Conservation (phyloP, 1,140 invertebrate species). For the Pissodes strobi region DNA sequence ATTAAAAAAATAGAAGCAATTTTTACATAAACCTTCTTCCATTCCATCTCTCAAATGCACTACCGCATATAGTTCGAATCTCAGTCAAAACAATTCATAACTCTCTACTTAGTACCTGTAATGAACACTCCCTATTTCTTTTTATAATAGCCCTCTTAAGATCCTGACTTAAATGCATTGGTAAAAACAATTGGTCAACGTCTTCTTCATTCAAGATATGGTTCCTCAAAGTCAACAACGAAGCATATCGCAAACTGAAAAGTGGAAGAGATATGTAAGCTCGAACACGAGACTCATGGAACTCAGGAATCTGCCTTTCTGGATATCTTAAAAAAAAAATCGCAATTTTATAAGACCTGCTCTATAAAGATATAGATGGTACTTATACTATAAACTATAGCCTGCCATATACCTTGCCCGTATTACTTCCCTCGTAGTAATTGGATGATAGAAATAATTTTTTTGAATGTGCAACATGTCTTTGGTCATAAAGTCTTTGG, state of each 20-base stretch:
- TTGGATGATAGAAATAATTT: conserved; percentile 51
- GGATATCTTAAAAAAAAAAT: conserved; percentile 21
- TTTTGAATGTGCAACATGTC: conserved; percentile 59
- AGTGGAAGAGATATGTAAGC: conserved; percentile 47
- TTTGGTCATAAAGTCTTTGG: conserved; percentile 64
- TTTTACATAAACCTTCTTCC: no score
- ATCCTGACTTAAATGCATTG: conserved; percentile 42
- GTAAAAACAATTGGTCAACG: conserved; percentile 46
- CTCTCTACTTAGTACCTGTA: not conserved
- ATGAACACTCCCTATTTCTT: conserved; percentile 20
- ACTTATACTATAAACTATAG: not conserved
- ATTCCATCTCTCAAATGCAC: no score
- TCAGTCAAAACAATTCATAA: no score
- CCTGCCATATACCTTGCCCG: conserved; percentile 16
- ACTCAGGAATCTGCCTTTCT: conserved; percentile 11
- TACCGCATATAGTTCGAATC: no score
- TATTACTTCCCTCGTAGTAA: conserved; percentile 42
- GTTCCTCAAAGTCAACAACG: conserved; percentile 45
- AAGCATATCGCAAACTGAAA: conserved; percentile 45
- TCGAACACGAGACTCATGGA: conserved; percentile 36
- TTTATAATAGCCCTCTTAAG: conserved; percentile 43
- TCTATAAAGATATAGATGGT: not conserved
- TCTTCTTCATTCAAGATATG: conserved; percentile 35
- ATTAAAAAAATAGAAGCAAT: no score
- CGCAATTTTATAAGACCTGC: not conserved